These are phyloP conservation scores for Torymus aiolomorphi DNA, from an alignment of 2,888 invertebrate species.

Conservation along the genomic window DNA sequence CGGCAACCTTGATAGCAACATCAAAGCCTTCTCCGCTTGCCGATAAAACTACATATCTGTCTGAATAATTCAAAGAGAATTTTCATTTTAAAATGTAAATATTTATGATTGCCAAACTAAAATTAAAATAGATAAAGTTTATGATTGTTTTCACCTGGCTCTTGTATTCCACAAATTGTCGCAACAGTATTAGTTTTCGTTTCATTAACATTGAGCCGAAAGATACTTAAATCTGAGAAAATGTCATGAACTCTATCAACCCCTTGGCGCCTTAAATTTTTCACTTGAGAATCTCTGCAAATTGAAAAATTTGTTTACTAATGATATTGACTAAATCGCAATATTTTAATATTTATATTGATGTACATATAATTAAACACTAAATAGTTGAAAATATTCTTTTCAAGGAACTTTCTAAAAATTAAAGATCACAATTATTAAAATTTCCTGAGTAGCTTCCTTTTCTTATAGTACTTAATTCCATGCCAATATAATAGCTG, in stretches of 20 bases:
- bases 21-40: slow-evolving; percentile 65
- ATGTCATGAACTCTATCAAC: slow-evolving; percentile 57
- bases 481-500: background rate
- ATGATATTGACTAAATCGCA: background rate
- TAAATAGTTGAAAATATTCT: too few relatives aligned
- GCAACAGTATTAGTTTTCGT: slow-evolving; percentile 62
- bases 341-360: background rate
- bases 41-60: slow-evolving; percentile 70
- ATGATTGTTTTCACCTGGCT: slow-evolving; percentile 53
- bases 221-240: slow-evolving; percentile 57
- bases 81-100: background rate
- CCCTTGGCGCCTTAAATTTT: slow-evolving; percentile 47
- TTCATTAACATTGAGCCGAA: slow-evolving; percentile 59
- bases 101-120: too few relatives aligned
- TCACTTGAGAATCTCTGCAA: slow-evolving; percentile 30
- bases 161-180: slow-evolving; percentile 63
- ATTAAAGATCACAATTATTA: too few relatives aligned
- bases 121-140: background rate
- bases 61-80: slow-evolving; percentile 60
- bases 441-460: background rate
- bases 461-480: background rate
- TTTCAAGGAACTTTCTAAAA: too few relatives aligned
- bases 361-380: background rate
- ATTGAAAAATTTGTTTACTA: background rate
- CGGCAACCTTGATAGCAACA: slow-evolving; percentile 65